Evolutionary conservation across 2,113 vertebrate genomes (phyloP).

Genomic region (Hippotragus niger): DNA sequence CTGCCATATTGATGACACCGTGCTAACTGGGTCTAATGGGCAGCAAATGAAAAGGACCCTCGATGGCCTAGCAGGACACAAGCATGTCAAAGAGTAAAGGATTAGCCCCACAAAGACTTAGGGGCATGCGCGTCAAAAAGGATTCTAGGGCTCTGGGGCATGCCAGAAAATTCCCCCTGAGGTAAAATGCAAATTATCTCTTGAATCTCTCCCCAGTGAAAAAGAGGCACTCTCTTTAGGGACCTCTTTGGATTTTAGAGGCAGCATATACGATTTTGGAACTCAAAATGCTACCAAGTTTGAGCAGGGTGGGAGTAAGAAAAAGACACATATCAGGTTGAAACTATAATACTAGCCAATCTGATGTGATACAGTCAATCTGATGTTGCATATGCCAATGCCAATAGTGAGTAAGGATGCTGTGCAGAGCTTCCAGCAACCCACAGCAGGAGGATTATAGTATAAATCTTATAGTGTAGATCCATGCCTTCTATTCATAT

Average conservation of each 20-base stretch:
- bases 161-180: neutral
- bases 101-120: neutral
- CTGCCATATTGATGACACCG: neutral
- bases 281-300: neutral
- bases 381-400: neutral
- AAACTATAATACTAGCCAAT: neutral
- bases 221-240: neutral
- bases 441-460: neutral
- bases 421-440: neutral
- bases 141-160: neutral
- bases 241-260: neutral
- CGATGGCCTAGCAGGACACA: neutral
- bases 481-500: neutral
- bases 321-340: neutral
- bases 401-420: neutral
- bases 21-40: neutral
- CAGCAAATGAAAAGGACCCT: neutral
- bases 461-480: neutral
- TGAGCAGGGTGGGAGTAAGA: neutral
- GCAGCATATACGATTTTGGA: neutral
- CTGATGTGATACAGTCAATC: neutral
- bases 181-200: neutral
- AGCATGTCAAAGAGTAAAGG: neutral
- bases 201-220: neutral
- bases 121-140: neutral